Base-by-base conservation (phyloP, 2,113 vertebrate species). In the Oxyura jamaicensis region DNA sequence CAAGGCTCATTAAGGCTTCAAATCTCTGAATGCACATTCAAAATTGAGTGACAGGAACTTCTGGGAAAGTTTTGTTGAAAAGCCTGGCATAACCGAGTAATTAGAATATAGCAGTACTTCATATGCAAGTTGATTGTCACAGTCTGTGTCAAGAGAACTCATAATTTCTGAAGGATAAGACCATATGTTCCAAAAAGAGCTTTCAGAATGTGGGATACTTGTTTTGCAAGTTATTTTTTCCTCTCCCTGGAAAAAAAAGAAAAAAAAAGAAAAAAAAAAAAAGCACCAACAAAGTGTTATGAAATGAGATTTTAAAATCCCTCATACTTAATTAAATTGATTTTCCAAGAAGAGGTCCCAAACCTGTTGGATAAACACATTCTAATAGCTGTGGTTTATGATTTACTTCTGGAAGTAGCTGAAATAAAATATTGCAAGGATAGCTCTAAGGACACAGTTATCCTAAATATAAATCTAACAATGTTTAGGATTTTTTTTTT, bases 71-170 rank as follows among this genome's bases (percentile, higher is more conserved):
- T 96, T 93, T 89, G 53, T 92, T 95, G 94, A 95, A 89, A 97
- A 95, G 84, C 81, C 83, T 97, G 94, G 91, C 95, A 94, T 95
- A 95, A 89, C 83, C 25, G 69, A 89, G 74, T 92, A 93, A 96
- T 95, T 97, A 95, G 94, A 97, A 95, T 96, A 93, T 79, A 95
- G 94, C 93, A 95, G 86, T 91, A 82, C 89, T 95, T 97, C 96
- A 92, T 95, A 94, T 97, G 96, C 96, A 89, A 95, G 93, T 96
- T 89, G 94, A 95, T 96, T 97, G 95, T 97, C 96, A 95, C 84
- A 95, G 95, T 58, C 96, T 93, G 91, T 97, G 96, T 97, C 92
- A 93, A 94, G 88, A 96, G 95, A 96, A 94, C 93, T 96, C 96
- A 82, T 87, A 91, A 94, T 95, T 96, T 95, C 77, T 95, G 95